phyloP scores from a whole-genome alignment of 2,888 invertebrate species.

The Kryphioiulus occultus region DNA sequence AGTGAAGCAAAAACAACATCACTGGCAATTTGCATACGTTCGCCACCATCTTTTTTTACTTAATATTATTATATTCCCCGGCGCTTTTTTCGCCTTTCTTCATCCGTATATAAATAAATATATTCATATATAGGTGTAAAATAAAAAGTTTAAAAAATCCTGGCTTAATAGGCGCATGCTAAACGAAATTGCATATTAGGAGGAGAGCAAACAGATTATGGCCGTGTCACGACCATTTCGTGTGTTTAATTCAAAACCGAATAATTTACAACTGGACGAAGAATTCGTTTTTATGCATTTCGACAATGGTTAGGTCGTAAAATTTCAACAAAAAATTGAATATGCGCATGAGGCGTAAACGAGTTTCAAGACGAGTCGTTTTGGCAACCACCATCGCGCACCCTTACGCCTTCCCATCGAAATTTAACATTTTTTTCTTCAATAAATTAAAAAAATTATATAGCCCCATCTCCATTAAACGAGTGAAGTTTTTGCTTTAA shows the following conservation, averaged over 20 bases:
- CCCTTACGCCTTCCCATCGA: background rate
- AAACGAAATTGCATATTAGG: background rate
- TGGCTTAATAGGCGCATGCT: background rate
- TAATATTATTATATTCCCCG: background rate
- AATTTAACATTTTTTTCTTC: background rate
- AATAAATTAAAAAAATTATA: background rate
- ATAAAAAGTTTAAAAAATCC: background rate
- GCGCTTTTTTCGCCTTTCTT: background rate
- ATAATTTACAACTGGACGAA: constrained; percentile 8
- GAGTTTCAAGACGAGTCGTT: background rate
- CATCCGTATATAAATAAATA: background rate
- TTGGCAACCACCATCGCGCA: too few relatives aligned
- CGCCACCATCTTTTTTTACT: background rate
- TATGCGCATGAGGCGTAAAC: background rate
- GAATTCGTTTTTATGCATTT: background rate
- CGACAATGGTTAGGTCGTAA: background rate
- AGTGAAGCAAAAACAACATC: too few relatives aligned
- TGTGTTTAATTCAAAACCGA: background rate
- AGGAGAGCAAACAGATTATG: background rate
- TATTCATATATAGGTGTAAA: background rate
- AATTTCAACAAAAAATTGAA: background rate
- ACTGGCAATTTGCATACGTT: too few relatives aligned
- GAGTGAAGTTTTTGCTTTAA: background rate
- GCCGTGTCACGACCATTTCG: background rate
- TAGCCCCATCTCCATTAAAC: constrained; percentile 11